Conservation (phyloP, 1,140 invertebrate genomes). For the Oryzaephilus surinamensis region DNA sequence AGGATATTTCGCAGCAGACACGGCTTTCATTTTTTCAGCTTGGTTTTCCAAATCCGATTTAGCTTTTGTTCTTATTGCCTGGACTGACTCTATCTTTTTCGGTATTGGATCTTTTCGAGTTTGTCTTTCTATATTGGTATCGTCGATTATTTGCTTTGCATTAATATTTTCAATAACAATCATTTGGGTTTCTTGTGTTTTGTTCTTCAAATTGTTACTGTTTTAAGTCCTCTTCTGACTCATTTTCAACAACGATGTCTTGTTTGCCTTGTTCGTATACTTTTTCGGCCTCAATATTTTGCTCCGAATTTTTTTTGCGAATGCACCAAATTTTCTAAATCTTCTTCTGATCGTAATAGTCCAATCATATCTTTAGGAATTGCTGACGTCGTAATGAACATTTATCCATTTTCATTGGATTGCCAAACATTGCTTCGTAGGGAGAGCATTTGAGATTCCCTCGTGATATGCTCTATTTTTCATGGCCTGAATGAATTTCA, state of each 20-base stretch:
- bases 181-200: background rate
- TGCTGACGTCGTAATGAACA: conserved; percentile 9
- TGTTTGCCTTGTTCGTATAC: no score
- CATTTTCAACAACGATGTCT: background rate
- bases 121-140: background rate
- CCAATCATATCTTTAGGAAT: no score
- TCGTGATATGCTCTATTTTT: conserved; percentile 27
- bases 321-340: no score
- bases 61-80: background rate
- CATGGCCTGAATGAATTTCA: conserved; percentile 27
- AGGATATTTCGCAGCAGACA: conserved; percentile 1
- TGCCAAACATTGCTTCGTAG: conserved; percentile 30
- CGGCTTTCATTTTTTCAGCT: conserved; percentile 6
- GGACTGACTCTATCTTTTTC: background rate
- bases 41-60: conserved; percentile 3
- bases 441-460: conserved; percentile 25
- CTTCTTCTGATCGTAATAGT: no score
- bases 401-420: conserved; percentile 16
- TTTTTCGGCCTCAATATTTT: no score
- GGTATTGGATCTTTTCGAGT: background rate
- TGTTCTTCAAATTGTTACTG: background rate
- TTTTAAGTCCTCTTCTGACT: background rate
- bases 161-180: background rate
- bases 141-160: background rate
- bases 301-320: no score